Evolutionary conservation across 2,888 invertebrate species (phyloP), one percentile per base, ranked within the genome.

Genomic region (Pristionchus maxplancki): DNA sequence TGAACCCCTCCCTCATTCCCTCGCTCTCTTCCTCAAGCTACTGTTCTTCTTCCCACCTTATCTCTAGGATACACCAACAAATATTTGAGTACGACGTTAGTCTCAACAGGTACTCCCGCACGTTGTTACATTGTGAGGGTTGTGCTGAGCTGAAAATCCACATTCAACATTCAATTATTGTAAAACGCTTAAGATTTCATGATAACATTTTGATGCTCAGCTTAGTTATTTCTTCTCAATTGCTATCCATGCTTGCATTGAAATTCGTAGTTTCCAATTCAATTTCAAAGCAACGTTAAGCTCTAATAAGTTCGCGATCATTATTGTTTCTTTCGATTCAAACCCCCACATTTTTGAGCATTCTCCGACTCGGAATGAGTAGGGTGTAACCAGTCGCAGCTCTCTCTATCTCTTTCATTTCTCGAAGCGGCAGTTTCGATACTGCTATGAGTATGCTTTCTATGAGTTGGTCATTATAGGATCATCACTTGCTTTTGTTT

Each of bases 401-500:
- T 44, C 81, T 82, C 88, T 83, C 87, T 84, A 89, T 88, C 85
- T 58, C 88, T 88, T 87, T 89, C 89, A 85, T 85, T 84, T 85
- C 86, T 89, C 89, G 84, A 78, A 62, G 67, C 87, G 87, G 84
- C 87, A 31, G 11, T 53, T 87, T 67, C 67, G 44, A 64, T 67
- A 28, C 67, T 11, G 6, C 67, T 37, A 40, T 71, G 8, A 64
- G 34, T 67, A 24, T 53, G 17, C 24, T 8, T 0, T 8, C 40
- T 86, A 31, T 64, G 64, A 31, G 1, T 58, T 67, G 24, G 24
- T 86, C 28, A 20, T 86, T 44, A 11, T 62, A 58, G 24, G 4
- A 58, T 24, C n/a, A n/a, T n/a, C n/a, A n/a, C n/a, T n/a, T n/a
- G n/a, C n/a, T n/a, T n/a, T n/a, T n/a, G n/a, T n/a, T n/a, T n/a